Base-by-base conservation (phyloP, 1,140 invertebrate species). In the Lepidotrigona ventralis region DNA sequence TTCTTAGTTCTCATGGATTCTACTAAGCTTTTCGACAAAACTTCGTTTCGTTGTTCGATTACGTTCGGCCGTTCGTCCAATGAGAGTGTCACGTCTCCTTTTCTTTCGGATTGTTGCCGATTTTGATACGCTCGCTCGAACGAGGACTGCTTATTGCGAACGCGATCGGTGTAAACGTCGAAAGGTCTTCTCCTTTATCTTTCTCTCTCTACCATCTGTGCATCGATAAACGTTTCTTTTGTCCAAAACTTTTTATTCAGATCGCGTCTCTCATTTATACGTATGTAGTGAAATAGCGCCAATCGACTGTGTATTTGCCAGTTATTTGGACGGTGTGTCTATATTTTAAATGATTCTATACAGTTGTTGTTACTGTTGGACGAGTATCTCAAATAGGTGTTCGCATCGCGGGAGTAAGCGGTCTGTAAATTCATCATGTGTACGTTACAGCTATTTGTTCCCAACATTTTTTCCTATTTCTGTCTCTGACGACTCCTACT, bases 11-110 rank as follows among this genome's bases (percentile, higher is more conserved):
- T 26, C 39, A 26, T 9, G 4, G 19, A 56, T n/a, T 19, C 21
- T 54, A n/a, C 2, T n/a, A 21, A 23, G 15, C 46, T 17, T 79
- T 70, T 46, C 23, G 26, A 53, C 21, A 39, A 54, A 66, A 33
- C 29, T 79, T 58, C 19, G 78, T 79, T 72, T 46, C 46, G 75
- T 64, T 54, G 29, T 63, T 69, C 46, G 51, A 78, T 68, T 56
- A 58, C 68, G 54, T 71, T 79, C 46, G 63, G 14, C 14, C 63
- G 80, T 68, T 81, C 63, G 72, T 68, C 63, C 29, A 63, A 51
- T 5, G 23, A n/a, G 60, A 60, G 12, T n/a, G 15, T 53, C 17
- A 19, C n/a, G 54, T 21, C 1, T 29, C 23, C 51, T 33, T 21
- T 63, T 8, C 8, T 46, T 9, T 70, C 21, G 23, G 19, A 46